Percentiles rank a stretch among this genome's conserved stretches.
These are phyloP conservation scores for Helicoverpa zea DNA, from an alignment of 1,140 invertebrate species.

Conservation along the genomic window DNA sequence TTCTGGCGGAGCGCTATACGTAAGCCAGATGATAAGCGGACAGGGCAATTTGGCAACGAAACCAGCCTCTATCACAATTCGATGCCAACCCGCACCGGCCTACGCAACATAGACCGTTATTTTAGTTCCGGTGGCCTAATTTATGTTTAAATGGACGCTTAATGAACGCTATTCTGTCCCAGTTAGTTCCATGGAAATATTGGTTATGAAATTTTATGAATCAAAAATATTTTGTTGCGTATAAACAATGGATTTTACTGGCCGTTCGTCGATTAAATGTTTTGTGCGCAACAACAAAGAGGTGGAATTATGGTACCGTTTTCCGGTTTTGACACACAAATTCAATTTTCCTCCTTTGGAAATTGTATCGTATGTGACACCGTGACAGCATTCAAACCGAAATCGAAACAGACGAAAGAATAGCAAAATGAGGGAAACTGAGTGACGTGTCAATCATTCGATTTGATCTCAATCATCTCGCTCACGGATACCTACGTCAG, in stretches of 20 bases:
- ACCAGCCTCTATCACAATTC: conserved; percentile 69
- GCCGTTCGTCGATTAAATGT: conserved; percentile 7
- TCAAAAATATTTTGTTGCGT: conserved; percentile 30
- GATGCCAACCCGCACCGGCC: conserved; percentile 70
- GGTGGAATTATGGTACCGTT: conserved; percentile 20
- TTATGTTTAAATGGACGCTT: conserved; percentile 72
- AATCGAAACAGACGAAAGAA: conserved; percentile 36
- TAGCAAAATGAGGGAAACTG: conserved; percentile 21
- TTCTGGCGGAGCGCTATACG: conserved; percentile 33
- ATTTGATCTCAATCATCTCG: conserved; percentile 46
- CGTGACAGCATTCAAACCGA: conserved; percentile 28
- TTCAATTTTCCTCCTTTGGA: conserved; percentile 32
- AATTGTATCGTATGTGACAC: conserved; percentile 27
- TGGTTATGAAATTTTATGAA: conserved; percentile 30
- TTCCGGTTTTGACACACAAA: conserved; percentile 8
- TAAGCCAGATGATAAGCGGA: conserved; percentile 83
- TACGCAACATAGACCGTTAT: conserved; percentile 64
- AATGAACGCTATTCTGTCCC: conserved; percentile 53
- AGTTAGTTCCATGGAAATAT: conserved; percentile 44
- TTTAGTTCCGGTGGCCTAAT: conserved; percentile 74
- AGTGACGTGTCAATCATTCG: conserved; percentile 43
- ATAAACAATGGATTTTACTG: conserved; percentile 29
- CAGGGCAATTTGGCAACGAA: conserved; percentile 80
- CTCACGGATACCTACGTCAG: conserved; percentile 27
- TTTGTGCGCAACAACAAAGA: conserved; percentile 26